phyloP scores from a whole-genome alignment of 1,140 invertebrate species.

The Drosophila prosaltans region DNA sequence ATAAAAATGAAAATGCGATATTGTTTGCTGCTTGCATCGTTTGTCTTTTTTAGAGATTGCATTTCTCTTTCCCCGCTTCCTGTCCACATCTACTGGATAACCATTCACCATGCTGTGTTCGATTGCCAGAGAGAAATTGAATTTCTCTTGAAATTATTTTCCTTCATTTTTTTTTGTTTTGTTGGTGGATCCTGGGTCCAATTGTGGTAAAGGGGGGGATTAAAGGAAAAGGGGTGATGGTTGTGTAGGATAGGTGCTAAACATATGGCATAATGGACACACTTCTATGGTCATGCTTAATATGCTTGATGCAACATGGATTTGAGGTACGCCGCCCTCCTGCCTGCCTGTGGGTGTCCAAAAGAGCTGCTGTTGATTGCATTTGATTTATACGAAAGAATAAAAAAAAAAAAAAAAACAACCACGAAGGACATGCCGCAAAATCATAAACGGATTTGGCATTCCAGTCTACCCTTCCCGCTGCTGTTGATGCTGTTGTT shows the following conservation, averaged over 20 bases:
- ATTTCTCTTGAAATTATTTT: slow-evolving; percentile 56
- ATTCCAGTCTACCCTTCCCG: slow-evolving; percentile 12
- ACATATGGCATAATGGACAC: slow-evolving; percentile 53
- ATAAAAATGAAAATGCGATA: slow-evolving; percentile 38
- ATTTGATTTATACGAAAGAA: slow-evolving; percentile 72
- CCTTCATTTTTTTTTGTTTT: slow-evolving; percentile 3
- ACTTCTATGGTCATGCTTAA: slow-evolving; percentile 36
- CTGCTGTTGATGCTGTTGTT: neutral
- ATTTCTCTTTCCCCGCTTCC: neutral
- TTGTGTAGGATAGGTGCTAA: slow-evolving; percentile 41
- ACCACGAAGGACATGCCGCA: slow-evolving; percentile 59
- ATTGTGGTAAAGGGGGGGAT: neutral
- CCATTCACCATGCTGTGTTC: slow-evolving; percentile 37
- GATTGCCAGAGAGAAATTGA: slow-evolving; percentile 65
- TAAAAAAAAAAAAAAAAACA: neutral
- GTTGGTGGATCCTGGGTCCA: neutral
- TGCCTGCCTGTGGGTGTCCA: no score
- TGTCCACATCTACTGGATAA: neutral
- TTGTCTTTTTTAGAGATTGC: slow-evolving; percentile 46
- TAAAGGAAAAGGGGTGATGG: no score
- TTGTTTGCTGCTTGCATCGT: slow-evolving; percentile 53
- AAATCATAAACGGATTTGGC: slow-evolving; percentile 75
- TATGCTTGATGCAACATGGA: slow-evolving; percentile 46
- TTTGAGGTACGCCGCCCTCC: neutral
- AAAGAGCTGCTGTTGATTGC: slow-evolving; percentile 52